Base-by-base conservation (phyloP, 2,888 invertebrate species). In the Hedychridium roseum region DNA sequence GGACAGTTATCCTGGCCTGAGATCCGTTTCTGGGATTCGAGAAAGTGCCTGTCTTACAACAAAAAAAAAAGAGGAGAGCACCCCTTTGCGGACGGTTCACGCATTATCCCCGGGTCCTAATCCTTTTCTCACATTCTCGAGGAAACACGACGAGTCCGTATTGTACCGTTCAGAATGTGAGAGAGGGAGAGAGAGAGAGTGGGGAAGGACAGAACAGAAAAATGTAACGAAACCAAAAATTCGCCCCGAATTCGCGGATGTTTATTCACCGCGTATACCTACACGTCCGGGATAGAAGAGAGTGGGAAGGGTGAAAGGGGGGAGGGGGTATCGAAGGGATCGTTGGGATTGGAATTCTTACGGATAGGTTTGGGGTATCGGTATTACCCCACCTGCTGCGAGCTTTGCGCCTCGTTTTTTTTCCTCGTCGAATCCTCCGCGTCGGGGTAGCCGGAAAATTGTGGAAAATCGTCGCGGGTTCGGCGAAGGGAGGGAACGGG, bases 51-150 rank as follows among this genome's bases (percentile, higher is more conserved):
- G n/a, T n/a, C n/a, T n/a, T n/a, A n/a, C n/a, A 40, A 41, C 28
- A 36, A 50, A 50, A 43, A 46, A 46, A 50, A 36, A 39, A 32
- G 16, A 35, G 23, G 28, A 0, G 28, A 4, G 15, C 12, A 34
- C 32, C 46, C 51, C 60, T 52, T 54, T 47, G n/a, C 52, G 45
- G 27, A 54, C 46, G 50, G 56, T 62, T 62, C 59, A 47, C 54
- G 62, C 57, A 59, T 50, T 62, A 46, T 53, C 50, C 45, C 44
- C 53, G 44, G 43, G 44, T 51, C 61, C 57, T 73, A 73, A 76
- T 76, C 74, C 75, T 74, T 76, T 74, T 73, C 71, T 74, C 72
- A 64, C 67, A 74, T 72, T 68, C 60, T 45, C 32, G 46, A 50
- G 56, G 48, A 57, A 64, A 68, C 46, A 51, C 49, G 49, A n/a